Evolutionary conservation across 2,113 vertebrate species (phyloP).

Genomic region (Dasyornis broadbenti): DNA sequence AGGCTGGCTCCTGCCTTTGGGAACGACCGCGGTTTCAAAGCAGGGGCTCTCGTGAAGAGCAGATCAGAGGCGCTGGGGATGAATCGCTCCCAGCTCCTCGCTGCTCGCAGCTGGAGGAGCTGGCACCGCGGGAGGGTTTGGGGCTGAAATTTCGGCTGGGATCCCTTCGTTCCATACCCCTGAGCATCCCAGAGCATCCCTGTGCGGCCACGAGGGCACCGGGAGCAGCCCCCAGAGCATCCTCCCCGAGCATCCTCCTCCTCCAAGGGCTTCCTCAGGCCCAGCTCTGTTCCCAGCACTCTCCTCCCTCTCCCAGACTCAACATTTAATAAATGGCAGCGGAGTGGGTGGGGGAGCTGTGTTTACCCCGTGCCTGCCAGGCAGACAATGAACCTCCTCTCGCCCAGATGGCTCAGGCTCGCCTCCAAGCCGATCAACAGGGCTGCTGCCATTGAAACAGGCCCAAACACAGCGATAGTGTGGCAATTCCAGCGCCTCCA

Average conservation of each 20-base stretch:
- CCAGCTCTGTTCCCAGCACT: background rate
- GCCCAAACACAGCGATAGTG: background rate
- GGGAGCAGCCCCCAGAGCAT: background rate
- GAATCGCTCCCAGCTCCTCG: background rate
- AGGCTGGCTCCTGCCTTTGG: background rate
- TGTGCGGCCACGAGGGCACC: background rate
- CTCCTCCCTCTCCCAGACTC: background rate
- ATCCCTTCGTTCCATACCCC: too few relatives aligned
- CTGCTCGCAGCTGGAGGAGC: background rate
- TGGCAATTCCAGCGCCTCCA: constrained; percentile 38
- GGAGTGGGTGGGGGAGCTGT: background rate
- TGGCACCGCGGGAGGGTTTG: background rate
- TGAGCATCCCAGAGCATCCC: background rate
- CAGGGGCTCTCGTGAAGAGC: too few relatives aligned
- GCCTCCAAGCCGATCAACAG: background rate
- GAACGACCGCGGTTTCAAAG: background rate
- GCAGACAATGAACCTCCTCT: background rate
- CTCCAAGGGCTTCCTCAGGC: background rate
- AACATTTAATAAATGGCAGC: background rate
- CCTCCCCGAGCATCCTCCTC: background rate
- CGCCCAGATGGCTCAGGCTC: background rate
- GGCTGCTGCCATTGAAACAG: constrained; percentile 22
- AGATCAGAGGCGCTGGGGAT: background rate
- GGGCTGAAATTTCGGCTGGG: background rate
- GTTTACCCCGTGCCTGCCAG: background rate